Evolutionary conservation across 2,888 invertebrate genomes (phyloP), one percentile per base, ranked within the genome.

Genomic region (Hypomecis punctinalis): DNA sequence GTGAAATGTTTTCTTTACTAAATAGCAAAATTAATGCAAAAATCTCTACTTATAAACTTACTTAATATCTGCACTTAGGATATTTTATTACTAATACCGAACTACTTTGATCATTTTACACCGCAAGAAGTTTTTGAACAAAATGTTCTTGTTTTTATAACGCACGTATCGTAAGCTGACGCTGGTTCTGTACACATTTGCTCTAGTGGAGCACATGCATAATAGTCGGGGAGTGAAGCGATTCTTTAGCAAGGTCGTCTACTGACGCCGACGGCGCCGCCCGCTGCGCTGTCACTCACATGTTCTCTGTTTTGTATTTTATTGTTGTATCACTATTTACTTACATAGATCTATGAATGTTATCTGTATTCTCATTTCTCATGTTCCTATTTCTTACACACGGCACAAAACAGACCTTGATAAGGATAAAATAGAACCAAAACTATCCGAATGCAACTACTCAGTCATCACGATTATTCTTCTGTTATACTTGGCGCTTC

Each of bases 221-320:
- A 45, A 59, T 55, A 65, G 63, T 60, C 49, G 65, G 59, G 66
- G 53, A 62, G 47, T 56, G 10, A 57, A 46, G 55, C 57, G 60
- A 46, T 52, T 63, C 46, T 54, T 58, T 46, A 45, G 67, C 67
- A 69, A 72, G 70, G 68, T 70, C 67, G 72, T 74, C 66, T 69
- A 66, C 75, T 76, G 61, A 66, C 79, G 80, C 80, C 78, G 78
- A 72, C 66, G 76, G 73, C 85, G 85, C 64, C 68, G 70, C 68
- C 71, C 70, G 67, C 68, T 40, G 63, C 64, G 73, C 76, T 78
- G 78, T 81, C 81, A 79, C 76, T 83, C 79, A 79, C 76, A 75
- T 78, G 73, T 70, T 70, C 68, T 63, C 66, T 62, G 54, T 67
- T 67, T 13, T 23, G n/a, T 56, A 61, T 49, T 62, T 54, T 51